These are phyloP conservation scores for Mantis religiosa DNA, from an alignment of 2,888 invertebrate genomes.

Conservation along the genomic window DNA sequence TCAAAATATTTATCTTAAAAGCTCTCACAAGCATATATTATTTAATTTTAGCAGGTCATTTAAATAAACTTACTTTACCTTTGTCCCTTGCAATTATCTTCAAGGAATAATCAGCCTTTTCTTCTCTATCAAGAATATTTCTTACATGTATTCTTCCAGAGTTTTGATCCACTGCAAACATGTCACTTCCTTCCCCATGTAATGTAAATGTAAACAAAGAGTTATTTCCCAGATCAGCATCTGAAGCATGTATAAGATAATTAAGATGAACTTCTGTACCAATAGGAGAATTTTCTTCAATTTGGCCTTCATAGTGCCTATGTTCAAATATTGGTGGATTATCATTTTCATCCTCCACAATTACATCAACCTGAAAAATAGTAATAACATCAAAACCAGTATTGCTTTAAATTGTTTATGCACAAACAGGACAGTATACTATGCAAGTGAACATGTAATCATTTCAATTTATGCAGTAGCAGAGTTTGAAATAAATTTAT, in stretches of 20 bases:
- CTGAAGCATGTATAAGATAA: slow-evolving; percentile 64
- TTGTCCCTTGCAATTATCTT: slow-evolving; percentile 71
- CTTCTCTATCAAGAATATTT: slow-evolving; percentile 63
- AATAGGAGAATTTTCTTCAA: slow-evolving; percentile 70
- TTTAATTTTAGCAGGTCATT: too few relatives aligned
- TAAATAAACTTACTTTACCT: slow-evolving; percentile 35
- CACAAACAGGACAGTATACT: too few relatives aligned
- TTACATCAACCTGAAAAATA: slow-evolving; percentile 54
- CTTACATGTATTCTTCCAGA: slow-evolving; percentile 60
- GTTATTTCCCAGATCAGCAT: slow-evolving; percentile 66
- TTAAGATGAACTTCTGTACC: slow-evolving; percentile 68
- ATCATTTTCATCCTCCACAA: slow-evolving; percentile 83
- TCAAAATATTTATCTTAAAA: too few relatives aligned
- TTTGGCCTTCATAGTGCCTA: slow-evolving; percentile 66
- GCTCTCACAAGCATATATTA: too few relatives aligned
- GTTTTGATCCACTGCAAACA: slow-evolving; percentile 64
- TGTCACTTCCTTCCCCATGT: slow-evolving; percentile 69
- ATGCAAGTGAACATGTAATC: too few relatives aligned
- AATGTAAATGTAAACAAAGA: slow-evolving; percentile 65
- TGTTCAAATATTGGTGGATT: slow-evolving; percentile 77
- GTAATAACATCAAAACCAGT: background rate
- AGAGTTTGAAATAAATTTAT: too few relatives aligned
- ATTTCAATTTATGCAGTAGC: too few relatives aligned
- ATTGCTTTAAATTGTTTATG: too few relatives aligned
- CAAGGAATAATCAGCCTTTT: slow-evolving; percentile 61